phyloP scores from a whole-genome alignment of 2,888 invertebrate genomes.

The Hartigia nigra region DNA sequence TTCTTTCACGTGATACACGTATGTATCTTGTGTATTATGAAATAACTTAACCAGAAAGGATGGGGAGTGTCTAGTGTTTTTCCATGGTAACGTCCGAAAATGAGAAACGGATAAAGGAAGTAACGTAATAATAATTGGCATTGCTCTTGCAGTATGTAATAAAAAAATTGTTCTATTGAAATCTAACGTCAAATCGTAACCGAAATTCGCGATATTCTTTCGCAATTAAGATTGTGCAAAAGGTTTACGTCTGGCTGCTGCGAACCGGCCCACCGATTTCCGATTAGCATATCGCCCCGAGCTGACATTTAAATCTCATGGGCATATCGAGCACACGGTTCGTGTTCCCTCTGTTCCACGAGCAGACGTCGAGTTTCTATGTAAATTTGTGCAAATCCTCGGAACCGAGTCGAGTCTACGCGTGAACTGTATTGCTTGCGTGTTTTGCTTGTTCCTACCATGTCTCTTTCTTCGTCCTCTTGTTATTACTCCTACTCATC shows the following conservation, averaged over 20 bases:
- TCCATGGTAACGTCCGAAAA: not conserved
- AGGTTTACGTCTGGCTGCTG: not conserved
- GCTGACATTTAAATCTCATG: slow-evolving; percentile 8
- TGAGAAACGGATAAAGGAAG: not conserved
- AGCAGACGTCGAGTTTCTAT: slow-evolving; percentile 19
- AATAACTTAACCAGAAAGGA: not conserved
- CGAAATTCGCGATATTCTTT: not conserved
- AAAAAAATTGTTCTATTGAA: not conserved
- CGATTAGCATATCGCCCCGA: slow-evolving; percentile 15
- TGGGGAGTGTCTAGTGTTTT: not conserved
- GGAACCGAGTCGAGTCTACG: slow-evolving; percentile 3
- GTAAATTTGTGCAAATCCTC: slow-evolving; percentile 29
- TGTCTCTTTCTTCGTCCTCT: not conserved
- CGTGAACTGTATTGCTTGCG: not conserved
- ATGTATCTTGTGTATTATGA: not conserved
- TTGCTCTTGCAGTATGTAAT: not conserved
- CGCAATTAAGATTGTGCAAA: slow-evolving; percentile 6
- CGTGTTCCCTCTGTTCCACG: not conserved
- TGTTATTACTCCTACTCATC: not conserved
- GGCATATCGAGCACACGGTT: slow-evolving; percentile 4
- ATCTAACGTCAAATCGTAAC: not conserved
- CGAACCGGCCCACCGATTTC: not conserved
- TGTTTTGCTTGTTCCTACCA: not conserved
- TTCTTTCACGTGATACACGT: not conserved
- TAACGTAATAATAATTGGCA: not conserved